Conservation (phyloP, 2,888 invertebrate species). For the Pheosia tremula region DNA sequence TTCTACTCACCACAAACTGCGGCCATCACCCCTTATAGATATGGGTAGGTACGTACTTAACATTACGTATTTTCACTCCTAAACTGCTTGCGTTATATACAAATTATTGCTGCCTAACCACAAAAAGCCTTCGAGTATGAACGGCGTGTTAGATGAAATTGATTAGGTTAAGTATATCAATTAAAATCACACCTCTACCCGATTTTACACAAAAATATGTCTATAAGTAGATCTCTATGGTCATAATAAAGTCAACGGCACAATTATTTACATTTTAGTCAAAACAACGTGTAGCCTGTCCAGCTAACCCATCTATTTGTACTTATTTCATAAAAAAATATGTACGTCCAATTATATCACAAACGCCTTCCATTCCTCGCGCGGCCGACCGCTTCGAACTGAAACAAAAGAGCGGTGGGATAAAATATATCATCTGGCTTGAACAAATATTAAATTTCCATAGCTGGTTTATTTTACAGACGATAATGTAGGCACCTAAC, state of each 20-base stretch:
- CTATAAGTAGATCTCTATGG: slow-evolving; percentile 51
- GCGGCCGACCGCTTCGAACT: slow-evolving; percentile 79
- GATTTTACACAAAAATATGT: slow-evolving; percentile 71
- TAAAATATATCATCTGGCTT: neutral
- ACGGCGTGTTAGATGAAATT: slow-evolving; percentile 35
- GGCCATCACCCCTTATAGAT: slow-evolving; percentile 25
- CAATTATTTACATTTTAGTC: slow-evolving; percentile 65
- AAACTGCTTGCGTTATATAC: slow-evolving; percentile 28
- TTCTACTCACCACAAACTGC: slow-evolving; percentile 28
- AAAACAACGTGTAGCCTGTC: slow-evolving; percentile 55
- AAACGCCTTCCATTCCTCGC: slow-evolving; percentile 57
- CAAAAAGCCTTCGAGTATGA: slow-evolving; percentile 44
- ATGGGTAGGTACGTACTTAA: slow-evolving; percentile 32
- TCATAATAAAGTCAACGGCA: slow-evolving; percentile 55
- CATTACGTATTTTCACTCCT: slow-evolving; percentile 28
- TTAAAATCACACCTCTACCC: slow-evolving; percentile 59
- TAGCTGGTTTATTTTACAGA: neutral
- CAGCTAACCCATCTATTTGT: slow-evolving; percentile 71
- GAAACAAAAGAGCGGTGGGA: slow-evolving; percentile 55
- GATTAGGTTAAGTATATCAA: slow-evolving; percentile 37
- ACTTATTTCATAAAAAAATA: slow-evolving; percentile 83
- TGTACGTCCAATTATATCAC: slow-evolving; percentile 81
- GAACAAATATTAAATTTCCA: neutral
- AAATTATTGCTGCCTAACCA: slow-evolving; percentile 43
- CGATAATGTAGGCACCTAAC: too few species aligned